Conservation (phyloP, 2,113 vertebrate genomes). For the Epinephelus cyanopodus region DNA sequence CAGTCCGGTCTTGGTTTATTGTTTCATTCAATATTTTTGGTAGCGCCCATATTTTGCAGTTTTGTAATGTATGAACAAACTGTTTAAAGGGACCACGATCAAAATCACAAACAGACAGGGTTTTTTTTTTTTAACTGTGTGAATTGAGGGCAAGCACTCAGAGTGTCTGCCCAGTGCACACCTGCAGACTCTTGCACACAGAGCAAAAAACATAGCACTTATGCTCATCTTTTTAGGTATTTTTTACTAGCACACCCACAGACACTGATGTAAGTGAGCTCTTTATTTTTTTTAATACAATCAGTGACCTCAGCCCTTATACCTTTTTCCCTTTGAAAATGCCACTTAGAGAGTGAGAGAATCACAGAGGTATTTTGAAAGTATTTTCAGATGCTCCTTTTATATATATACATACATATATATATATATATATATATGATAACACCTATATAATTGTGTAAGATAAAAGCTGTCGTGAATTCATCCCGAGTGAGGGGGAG, state of each 20-base stretch:
- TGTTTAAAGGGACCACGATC: slow-evolving; percentile 85
- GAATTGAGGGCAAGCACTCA: slow-evolving; percentile 38
- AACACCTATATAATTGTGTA: slow-evolving; percentile 60
- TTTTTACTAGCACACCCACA: slow-evolving; percentile 62
- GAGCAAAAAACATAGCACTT: slow-evolving; percentile 70
- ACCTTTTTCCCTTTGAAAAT: slow-evolving; percentile 79
- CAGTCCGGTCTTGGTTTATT: slow-evolving; percentile 35
- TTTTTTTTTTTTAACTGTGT: slow-evolving; percentile 54
- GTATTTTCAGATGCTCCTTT: slow-evolving; percentile 76
- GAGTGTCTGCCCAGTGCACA: slow-evolving; percentile 34
- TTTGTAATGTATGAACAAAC: slow-evolving; percentile 79
- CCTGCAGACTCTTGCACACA: slow-evolving; percentile 53
- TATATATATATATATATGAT: slow-evolving; percentile 49
- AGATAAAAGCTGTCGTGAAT: slow-evolving; percentile 25
- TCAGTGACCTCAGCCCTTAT: slow-evolving; percentile 79
- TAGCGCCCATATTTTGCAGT: slow-evolving; percentile 68
- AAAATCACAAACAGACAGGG: slow-evolving; percentile 59
- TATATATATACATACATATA: slow-evolving; percentile 58
- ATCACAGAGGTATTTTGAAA: slow-evolving; percentile 58
- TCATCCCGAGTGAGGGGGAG: slow-evolving; percentile 44
- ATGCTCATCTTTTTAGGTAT: slow-evolving; percentile 42
- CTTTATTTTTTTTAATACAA: slow-evolving; percentile 67
- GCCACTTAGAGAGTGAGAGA: slow-evolving; percentile 76
- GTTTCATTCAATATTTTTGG: slow-evolving; percentile 44
- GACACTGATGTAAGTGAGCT: slow-evolving; percentile 64